Percentiles rank a stretch among this genome's conserved stretches.
phyloP scores from a whole-genome alignment of 2,888 invertebrate genomes.

The Fissipunctia ypsillon region DNA sequence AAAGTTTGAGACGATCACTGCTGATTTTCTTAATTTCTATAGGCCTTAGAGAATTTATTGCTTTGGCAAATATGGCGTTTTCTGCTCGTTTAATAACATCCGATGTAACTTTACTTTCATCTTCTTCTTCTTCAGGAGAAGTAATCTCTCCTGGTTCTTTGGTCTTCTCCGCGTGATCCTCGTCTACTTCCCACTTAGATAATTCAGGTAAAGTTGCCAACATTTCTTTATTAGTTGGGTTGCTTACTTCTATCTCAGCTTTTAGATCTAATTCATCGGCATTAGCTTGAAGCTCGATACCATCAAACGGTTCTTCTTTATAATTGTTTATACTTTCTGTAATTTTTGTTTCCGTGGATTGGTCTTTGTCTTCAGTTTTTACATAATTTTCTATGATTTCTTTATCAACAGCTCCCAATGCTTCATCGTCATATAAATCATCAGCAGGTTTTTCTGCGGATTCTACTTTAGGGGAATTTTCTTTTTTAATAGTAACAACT shows the following conservation, averaged over 20 bases:
- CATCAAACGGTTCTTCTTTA: constrained; percentile 90
- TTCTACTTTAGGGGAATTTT: constrained; percentile 67
- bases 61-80: constrained; percentile 97
- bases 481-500: constrained; percentile 49
- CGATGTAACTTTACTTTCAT: constrained; percentile 93
- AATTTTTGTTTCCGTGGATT: constrained; percentile 71
- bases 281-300: constrained; percentile 90
- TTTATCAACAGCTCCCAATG: constrained; percentile 89
- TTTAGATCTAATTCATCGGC: constrained; percentile 90
- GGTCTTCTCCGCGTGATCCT: constrained; percentile 84
- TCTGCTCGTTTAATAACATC: constrained; percentile 97
- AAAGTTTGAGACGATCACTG: constrained; percentile 92
- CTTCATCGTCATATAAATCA: constrained; percentile 90
- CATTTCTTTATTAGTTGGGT: constrained; percentile 89
- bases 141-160: constrained; percentile 88
- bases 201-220: constrained; percentile 94
- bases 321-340: constrained; percentile 74
- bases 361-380: constrained; percentile 80
- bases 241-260: constrained; percentile 84
- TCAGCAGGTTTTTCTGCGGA: constrained; percentile 70
- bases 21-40: constrained; percentile 94
- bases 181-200: constrained; percentile 97
- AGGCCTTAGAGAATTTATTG: constrained; percentile 94
- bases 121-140: constrained; percentile 88
- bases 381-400: constrained; percentile 91